Conservation (phyloP, 2,113 vertebrate species). For the Aythya baeri region DNA sequence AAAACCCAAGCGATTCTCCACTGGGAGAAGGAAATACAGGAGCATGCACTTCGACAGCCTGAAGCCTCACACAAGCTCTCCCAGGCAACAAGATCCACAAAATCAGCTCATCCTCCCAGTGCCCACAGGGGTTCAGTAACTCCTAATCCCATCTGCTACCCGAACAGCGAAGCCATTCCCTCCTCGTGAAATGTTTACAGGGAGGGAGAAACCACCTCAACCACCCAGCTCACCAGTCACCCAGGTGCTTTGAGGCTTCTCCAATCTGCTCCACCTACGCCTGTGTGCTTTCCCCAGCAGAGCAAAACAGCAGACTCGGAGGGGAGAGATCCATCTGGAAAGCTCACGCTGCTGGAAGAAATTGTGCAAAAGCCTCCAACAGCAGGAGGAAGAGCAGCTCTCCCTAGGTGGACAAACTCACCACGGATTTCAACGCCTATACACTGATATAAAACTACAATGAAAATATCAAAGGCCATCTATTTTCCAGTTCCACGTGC, state of each 20-base stretch:
- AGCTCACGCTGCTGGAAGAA: neutral
- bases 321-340: conserved; percentile 5
- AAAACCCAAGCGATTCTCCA: neutral
- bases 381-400: neutral
- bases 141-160: neutral
- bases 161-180: neutral
- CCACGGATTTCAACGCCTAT: neutral
- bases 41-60: neutral
- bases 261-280: neutral
- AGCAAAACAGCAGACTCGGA: neutral
- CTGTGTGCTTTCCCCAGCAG: neutral
- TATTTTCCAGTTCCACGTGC: neutral
- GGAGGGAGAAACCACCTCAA: neutral
- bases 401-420: neutral
- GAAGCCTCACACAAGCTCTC: neutral
- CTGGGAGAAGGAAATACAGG: neutral
- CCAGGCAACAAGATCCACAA: neutral
- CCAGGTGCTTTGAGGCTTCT: conserved; percentile 7
- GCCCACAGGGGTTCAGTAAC: neutral
- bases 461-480: neutral
- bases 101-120: neutral
- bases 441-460: accelerated
- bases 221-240: neutral
- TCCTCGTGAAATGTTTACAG: neutral
- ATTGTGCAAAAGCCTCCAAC: neutral